Base-by-base conservation (phyloP, 2,888 invertebrate genomes). In the Xylota sylvarum region DNA sequence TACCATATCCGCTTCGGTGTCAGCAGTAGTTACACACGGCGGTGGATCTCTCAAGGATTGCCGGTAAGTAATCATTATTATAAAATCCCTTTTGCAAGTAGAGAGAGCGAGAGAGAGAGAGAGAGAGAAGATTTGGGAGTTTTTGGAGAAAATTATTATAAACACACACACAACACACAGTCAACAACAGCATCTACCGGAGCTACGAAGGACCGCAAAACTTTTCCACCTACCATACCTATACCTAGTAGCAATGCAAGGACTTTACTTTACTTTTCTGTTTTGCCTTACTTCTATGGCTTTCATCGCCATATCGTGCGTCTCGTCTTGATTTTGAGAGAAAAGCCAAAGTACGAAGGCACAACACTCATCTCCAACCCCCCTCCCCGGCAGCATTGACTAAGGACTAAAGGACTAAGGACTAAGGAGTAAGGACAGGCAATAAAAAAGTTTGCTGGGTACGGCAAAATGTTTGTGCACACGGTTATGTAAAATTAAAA, bases 401-500 rank as follows among this genome's bases (percentile, higher is more conserved):
- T 50, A 12, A 50, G 23, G 58, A 37, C 40, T n/a, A n/a, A n/a
- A n/a, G n/a, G n/a, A n/a, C n/a, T n/a, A n/a, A n/a, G n/a, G n/a
- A n/a, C n/a, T n/a, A n/a, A n/a, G n/a, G n/a, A n/a, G n/a, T n/a
- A n/a, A n/a, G 23, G 58, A 37, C 40, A 5, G 60, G 12, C 40
- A 23, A 37, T 60, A 40, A 60, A 40, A n/a, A 60, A 23, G 60
- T 60, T 19, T 23, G 6, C 40, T 23, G 40, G 37, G 35, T 40
- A 35, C 19, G n/a, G 23, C 23, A 56, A 70, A 43, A 32, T 56
- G 56, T 56, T 56, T 70, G 30, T 56, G 70, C 30, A 70, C 70
- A 56, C 55, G 55, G 70, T 56, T 70, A 40, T 56, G 30, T 56
- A 46, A 70, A 70, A 70, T 56, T 56, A 43, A 56, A 70, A 70